Evolutionary conservation across 2,888 invertebrate species (phyloP), one percentile per base, ranked within the genome.

Genomic region (Scaptomyza reducta): DNA sequence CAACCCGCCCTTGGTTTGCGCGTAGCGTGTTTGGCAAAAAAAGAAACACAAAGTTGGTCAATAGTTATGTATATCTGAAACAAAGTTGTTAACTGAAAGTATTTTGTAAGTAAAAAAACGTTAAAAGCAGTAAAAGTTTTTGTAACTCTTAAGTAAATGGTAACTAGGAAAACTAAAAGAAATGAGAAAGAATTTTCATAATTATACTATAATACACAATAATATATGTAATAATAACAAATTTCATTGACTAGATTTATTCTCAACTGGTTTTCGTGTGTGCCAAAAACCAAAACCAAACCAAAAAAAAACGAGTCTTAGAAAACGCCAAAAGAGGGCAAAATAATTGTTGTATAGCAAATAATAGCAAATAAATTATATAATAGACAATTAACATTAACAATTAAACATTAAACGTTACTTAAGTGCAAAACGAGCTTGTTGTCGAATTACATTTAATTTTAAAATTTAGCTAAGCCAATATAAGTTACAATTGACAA

Each of bases 361-460:
- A 38, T 47, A 47, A 40, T 49, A 65, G 54, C 40, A 16, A 44
- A 70, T 46, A 62, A 57, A 49, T 18, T 61, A 66, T 46, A 55
- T 33, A 25, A 54, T 60, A 70, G 57, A 50, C 40, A 55, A 46
- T 61, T 66, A 64, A 46, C 27, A 59, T 68, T 41, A 64, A 74
- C 50, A 59, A 3, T 38, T 25, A 25, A 70, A 66, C 14, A 49
- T 57, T 56, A 72, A 79, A 60, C 55, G 77, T 79, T 82, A 85
- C 66, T 82, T 84, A 84, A 89, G 86, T 89, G 89, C 83, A 87
- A 89, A 84, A 89, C 88, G 84, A 84, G 84, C 84, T 84, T 84
- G 89, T 84, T 89, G 89, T 84, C 87, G 76, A 83, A 89, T 83
- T 50, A 50, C 40, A 50, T 86, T 65, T 76, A 79, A 68, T 76